These are phyloP conservation scores for Chydorus sphaericus DNA, from an alignment of 2,888 invertebrate genomes.

Conservation along the genomic window DNA sequence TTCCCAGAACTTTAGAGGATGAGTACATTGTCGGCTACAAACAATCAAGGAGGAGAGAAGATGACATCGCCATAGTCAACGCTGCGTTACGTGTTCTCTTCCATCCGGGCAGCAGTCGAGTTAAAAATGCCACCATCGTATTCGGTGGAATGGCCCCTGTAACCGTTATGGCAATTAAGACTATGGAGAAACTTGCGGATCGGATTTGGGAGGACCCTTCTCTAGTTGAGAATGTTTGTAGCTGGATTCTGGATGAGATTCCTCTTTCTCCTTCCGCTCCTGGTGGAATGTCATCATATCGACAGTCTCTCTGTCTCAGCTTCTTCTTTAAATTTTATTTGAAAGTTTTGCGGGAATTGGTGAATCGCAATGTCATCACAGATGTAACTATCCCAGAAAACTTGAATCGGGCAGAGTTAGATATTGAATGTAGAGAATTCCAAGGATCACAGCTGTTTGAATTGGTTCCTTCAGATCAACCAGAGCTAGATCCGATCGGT, in stretches of 20 bases:
- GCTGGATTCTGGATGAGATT: slow-evolving; percentile 53
- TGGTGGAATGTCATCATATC: slow-evolving; percentile 67
- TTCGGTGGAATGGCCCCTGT: slow-evolving; percentile 89
- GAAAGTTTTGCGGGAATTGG: slow-evolving; percentile 17
- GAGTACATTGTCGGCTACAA: slow-evolving; percentile 75
- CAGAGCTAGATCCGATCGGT: slow-evolving; percentile 56
- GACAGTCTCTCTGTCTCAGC: slow-evolving; percentile 32
- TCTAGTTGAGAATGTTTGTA: slow-evolving; percentile 43
- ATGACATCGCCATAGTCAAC: slow-evolving; percentile 92
- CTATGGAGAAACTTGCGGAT: slow-evolving; percentile 42
- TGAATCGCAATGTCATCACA: neutral
- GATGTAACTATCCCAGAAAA: neutral
- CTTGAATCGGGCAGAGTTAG: neutral
- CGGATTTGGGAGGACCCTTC: slow-evolving; percentile 6
- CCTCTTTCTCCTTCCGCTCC: slow-evolving; percentile 61
- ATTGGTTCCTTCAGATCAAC: slow-evolving; percentile 38
- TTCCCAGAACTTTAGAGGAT: slow-evolving; percentile 51
- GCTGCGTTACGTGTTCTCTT: slow-evolving; percentile 55
- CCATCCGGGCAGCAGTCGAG: slow-evolving; percentile 33
- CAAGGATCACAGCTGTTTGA: slow-evolving; percentile 46
- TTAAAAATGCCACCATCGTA: slow-evolving; percentile 51
- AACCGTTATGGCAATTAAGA: slow-evolving; percentile 54
- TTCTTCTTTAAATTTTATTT: slow-evolving; percentile 14
- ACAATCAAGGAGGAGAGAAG: slow-evolving; percentile 79
- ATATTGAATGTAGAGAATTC: neutral